Percentiles rank a stretch among this genome's conserved stretches.
phyloP scores from a whole-genome alignment of 2,113 vertebrate genomes.

The Galbula dea region DNA sequence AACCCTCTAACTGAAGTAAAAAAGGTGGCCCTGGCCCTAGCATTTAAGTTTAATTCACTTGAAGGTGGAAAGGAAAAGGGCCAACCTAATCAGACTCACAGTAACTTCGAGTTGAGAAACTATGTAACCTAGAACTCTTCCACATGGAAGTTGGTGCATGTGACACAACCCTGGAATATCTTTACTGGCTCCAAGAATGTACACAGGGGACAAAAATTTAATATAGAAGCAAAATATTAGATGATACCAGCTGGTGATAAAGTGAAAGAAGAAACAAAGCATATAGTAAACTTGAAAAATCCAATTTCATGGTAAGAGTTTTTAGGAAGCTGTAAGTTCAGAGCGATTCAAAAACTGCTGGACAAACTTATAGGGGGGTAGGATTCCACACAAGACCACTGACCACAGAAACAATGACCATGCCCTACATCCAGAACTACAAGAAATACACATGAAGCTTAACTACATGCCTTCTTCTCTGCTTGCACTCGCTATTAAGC shows the following conservation, averaged over 20 bases:
- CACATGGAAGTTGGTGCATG: not conserved
- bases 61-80: not conserved
- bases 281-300: not conserved
- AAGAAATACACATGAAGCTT: accelerated
- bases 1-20: not conserved
- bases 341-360: accelerated
- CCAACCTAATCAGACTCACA: not conserved
- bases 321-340: not conserved
- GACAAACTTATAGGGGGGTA: accelerated
- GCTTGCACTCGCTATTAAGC: accelerated
- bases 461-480: accelerated
- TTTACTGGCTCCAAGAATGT: accelerated
- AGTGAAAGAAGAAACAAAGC: not conserved
- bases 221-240: not conserved
- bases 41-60: not conserved
- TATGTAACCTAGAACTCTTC: not conserved
- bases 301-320: accelerated
- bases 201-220: not conserved
- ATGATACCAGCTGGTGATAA: not conserved
- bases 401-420: accelerated
- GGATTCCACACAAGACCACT: accelerated
- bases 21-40: not conserved
- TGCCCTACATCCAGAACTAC: accelerated
- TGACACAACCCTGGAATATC: not conserved
- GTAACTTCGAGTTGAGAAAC: not conserved